phyloP scores from a whole-genome alignment of 1,140 invertebrate genomes.

The Drosophila nebulosa region DNA sequence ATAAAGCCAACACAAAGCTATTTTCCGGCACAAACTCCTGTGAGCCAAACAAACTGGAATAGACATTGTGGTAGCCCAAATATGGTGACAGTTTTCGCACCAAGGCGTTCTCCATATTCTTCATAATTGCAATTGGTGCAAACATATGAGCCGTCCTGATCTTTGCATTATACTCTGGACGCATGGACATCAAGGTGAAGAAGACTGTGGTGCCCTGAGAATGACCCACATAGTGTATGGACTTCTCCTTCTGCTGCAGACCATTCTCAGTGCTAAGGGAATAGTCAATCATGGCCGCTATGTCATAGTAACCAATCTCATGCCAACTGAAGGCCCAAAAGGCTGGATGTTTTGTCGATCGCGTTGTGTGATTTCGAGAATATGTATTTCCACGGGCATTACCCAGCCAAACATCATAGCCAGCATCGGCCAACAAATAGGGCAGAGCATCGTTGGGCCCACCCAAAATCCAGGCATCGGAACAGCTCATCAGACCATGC shows the following conservation, averaged over 20 bases:
- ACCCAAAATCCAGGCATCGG: conserved; percentile 87
- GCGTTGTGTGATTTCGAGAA: conserved; percentile 80
- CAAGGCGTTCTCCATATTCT: conserved; percentile 60
- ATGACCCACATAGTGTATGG: conserved; percentile 86
- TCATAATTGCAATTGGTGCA: conserved; percentile 83
- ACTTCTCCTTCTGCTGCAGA: conserved; percentile 79
- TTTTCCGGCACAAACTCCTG: conserved; percentile 68
- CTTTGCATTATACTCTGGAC: conserved; percentile 84
- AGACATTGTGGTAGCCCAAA: conserved; percentile 56
- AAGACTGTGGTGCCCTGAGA: conserved; percentile 84
- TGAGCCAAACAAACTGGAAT: conserved; percentile 80
- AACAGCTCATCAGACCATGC: conserved; percentile 88
- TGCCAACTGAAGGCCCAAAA: conserved; percentile 85
- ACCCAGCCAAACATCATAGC: conserved; percentile 86
- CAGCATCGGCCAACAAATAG: conserved; percentile 85
- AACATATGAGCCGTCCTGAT: conserved; percentile 83
- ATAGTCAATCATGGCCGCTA: conserved; percentile 87
- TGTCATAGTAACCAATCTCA: conserved; percentile 86
- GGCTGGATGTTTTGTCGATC: conserved; percentile 81
- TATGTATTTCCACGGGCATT: conserved; percentile 82
- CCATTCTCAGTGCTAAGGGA: conserved; percentile 83
- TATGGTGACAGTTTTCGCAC: conserved; percentile 60
- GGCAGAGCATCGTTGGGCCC: conserved; percentile 83
- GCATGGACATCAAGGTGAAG: conserved; percentile 82
- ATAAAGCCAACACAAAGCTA: conserved; percentile 38